Evolutionary conservation across 2,113 vertebrate genomes (phyloP).

Genomic region (Oplegnathus fasciatus): DNA sequence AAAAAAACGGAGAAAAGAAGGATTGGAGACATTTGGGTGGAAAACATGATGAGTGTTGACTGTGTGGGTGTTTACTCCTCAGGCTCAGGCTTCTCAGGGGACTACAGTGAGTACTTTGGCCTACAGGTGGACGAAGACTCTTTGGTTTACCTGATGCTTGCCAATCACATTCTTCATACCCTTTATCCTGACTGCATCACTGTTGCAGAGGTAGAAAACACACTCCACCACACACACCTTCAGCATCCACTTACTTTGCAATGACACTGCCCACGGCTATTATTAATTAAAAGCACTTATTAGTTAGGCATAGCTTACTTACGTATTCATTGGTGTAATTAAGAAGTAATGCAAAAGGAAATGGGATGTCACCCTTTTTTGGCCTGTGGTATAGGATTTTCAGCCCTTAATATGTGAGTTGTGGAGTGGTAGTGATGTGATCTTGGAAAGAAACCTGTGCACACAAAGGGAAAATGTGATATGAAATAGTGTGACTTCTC

Average conservation of each 20-base stretch:
- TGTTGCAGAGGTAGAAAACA: constrained; percentile 92
- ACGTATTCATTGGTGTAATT: constrained; percentile 72
- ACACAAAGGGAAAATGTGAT: constrained; percentile 49
- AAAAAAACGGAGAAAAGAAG: not conserved
- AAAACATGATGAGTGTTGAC: constrained; percentile 45
- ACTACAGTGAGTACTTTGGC: constrained; percentile 97
- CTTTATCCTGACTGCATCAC: constrained; percentile 95
- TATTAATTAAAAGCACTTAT: constrained; percentile 75
- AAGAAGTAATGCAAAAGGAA: constrained; percentile 67
- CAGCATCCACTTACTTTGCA: constrained; percentile 62
- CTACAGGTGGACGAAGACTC: constrained; percentile 98
- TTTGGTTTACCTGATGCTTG: constrained; percentile 93
- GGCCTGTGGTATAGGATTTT: constrained; percentile 47
- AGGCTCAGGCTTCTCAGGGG: constrained; percentile 92
- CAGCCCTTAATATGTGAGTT: constrained; percentile 9
- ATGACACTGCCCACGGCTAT: constrained; percentile 67
- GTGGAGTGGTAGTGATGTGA: constrained; percentile 40
- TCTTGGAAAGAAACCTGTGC: constrained; percentile 48
- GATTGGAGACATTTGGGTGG: constrained; percentile 42
- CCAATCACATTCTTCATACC: constrained; percentile 92
- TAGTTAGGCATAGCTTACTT: constrained; percentile 59
- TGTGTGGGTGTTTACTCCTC: constrained; percentile 62
- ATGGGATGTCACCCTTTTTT: constrained; percentile 59
- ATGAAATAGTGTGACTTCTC: constrained; percentile 50
- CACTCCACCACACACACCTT: constrained; percentile 32